These are phyloP conservation scores for Apostichopus parvimensis DNA, from an alignment of 35 echinoderm and acorn worm genomes.

Conservation along the genomic window DNA sequence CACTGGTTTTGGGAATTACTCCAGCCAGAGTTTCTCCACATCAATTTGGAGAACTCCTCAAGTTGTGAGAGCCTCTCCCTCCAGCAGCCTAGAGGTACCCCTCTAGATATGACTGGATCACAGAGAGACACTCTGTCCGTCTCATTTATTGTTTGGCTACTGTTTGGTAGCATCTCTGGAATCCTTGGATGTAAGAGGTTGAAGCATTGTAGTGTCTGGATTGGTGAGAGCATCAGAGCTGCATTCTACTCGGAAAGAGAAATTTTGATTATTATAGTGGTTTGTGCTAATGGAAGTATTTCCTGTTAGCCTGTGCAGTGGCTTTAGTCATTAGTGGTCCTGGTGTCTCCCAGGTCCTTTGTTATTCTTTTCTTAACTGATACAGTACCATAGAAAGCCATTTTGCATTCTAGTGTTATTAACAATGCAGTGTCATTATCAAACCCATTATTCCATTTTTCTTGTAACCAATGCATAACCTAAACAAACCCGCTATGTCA, in stretches of 20 bases:
- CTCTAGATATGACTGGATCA: constrained; percentile 36
- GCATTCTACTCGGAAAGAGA: constrained; percentile 55
- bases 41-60: constrained; percentile 45
- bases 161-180: neutral
- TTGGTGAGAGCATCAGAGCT: constrained; percentile 53
- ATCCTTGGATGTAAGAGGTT: constrained; percentile 51
- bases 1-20: neutral
- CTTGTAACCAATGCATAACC: too few species aligned
- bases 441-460: too few species aligned
- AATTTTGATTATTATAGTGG: neutral
- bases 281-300: neutral
- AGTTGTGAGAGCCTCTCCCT: constrained; percentile 71
- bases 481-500: too few species aligned
- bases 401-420: neutral
- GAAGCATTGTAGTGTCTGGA: constrained; percentile 64
- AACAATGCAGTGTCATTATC: too few species aligned
- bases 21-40: constrained; percentile 74
- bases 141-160: too few species aligned
- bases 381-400: neutral
- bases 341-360: too few species aligned
- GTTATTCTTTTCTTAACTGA: too few species aligned
- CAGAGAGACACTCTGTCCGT: neutral
- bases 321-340: too few species aligned
- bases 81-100: constrained; percentile 70
- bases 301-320: too few species aligned